Conservation (phyloP, 2,888 invertebrate species). For the Drosophila rellima region DNA sequence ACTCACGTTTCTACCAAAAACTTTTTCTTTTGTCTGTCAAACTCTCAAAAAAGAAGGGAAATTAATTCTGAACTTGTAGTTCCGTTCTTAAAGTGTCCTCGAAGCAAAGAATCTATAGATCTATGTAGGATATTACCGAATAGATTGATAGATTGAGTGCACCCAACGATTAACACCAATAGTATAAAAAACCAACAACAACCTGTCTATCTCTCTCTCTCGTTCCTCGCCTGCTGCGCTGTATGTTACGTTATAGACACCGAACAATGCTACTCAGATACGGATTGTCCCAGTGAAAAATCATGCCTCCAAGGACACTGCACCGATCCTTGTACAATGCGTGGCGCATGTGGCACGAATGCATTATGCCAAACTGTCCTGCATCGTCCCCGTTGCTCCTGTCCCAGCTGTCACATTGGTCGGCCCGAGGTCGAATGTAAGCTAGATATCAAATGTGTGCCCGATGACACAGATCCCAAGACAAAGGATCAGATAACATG, state of each 20-base stretch:
- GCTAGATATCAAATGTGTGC: slow-evolving; percentile 92
- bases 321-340: slow-evolving; percentile 95
- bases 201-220: slow-evolving; percentile 83
- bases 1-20: slow-evolving; percentile 42
- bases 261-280: slow-evolving; percentile 95
- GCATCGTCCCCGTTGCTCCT: slow-evolving; percentile 94
- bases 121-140: slow-evolving; percentile 51
- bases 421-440: slow-evolving; percentile 92
- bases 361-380: slow-evolving; percentile 94
- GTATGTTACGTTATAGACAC: slow-evolving; percentile 86
- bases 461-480: slow-evolving; percentile 84
- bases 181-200: slow-evolving; percentile 59
- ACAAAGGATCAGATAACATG: slow-evolving; percentile 88
- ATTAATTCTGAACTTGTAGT: slow-evolving; percentile 40
- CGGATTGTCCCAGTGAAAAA: slow-evolving; percentile 96
- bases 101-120: slow-evolving; percentile 33
- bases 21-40: slow-evolving; percentile 42
- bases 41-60: slow-evolving; percentile 19
- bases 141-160: slow-evolving; percentile 66
- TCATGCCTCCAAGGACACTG: slow-evolving; percentile 96
- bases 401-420: slow-evolving; percentile 95
- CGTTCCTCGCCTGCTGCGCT: slow-evolving; percentile 67
- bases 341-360: slow-evolving; percentile 95
- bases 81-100: slow-evolving; percentile 23
- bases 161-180: slow-evolving; percentile 74